Conservation (phyloP, 1,140 invertebrate species). For the Rhizoglyphus robini region DNA sequence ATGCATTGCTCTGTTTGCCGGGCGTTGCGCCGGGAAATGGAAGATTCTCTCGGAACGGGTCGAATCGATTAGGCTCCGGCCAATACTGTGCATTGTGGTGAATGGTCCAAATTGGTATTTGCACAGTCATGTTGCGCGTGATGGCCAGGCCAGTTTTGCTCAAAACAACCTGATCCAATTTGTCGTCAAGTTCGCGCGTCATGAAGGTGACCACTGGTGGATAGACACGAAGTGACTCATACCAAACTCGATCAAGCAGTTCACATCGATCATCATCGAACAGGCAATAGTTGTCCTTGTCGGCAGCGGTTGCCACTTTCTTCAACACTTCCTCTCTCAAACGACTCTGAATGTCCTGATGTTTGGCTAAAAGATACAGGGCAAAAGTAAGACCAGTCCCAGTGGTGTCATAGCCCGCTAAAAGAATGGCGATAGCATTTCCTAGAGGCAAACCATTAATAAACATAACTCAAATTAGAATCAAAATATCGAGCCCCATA, state of each 20-base stretch:
- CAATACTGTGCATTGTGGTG: conserved; percentile 33
- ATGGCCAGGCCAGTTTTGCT: conserved; percentile 23
- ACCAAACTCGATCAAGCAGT: conserved; percentile 21
- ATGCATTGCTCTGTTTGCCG: background rate
- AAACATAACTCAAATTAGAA: too few species aligned
- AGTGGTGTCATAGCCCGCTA: conserved; percentile 40
- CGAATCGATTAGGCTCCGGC: conserved; percentile 34
- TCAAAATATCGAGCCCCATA: too few species aligned
- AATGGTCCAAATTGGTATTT: conserved; percentile 30
- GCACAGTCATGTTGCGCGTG: conserved; percentile 29
- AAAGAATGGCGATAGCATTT: conserved; percentile 31
- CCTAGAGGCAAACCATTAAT: too few species aligned
- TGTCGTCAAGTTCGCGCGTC: conserved; percentile 21
- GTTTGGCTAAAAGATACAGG: conserved; percentile 32
- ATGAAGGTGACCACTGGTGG: conserved; percentile 28
- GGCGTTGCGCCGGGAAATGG: background rate
- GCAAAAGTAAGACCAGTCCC: conserved; percentile 33
- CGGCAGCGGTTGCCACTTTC: background rate
- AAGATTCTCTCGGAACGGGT: conserved; percentile 34
- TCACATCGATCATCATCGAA: background rate
- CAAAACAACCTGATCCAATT: conserved; percentile 20
- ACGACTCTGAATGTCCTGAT: conserved; percentile 35
- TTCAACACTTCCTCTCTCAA: conserved; percentile 32
- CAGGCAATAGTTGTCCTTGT: background rate
- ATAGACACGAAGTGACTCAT: conserved; percentile 26